Evolutionary conservation across 2,888 invertebrate species (phyloP), one percentile per base, ranked within the genome.

Genomic region (Steinernema carpocapsae): DNA sequence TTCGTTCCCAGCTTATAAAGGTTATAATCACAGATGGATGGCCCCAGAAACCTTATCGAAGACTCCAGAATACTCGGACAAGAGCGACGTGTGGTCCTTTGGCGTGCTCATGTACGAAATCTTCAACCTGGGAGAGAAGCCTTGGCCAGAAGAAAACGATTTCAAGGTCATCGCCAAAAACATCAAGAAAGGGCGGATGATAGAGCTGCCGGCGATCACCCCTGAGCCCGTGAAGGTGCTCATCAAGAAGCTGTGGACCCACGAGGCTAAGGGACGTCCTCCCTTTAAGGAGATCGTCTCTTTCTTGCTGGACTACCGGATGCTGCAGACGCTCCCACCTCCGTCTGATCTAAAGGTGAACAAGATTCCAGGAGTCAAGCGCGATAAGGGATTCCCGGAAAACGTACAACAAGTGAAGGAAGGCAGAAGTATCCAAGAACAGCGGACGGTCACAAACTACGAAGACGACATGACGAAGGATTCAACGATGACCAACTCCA

Each of bases 41-140:
- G 83, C 84, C 1, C 84, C 84, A 17, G 84, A 84, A 75, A 79
- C 79, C n/a, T 77, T 83, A 19, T 75, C 74, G 43, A 46, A 74
- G 10, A 77, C 79, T 32, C 78, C 80, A 45, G 77, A 76, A 32
- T 84, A 64, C 71, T 78, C 78, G 26, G 75, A 29, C 24, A 79
- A 80, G 51, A 77, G 78, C 12, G 84, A 84, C 73, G 80, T 83
- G 1, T 84, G 84, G 83, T 77, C 83, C 7, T 83, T 77, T 51
- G 84, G 64, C 19, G 81, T 81, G 1, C 56, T 84, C 42, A 77
- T 79, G 10, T 83, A 73, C 71, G 83, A 84, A 72, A 76, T 82
- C 17, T 82, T 76, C 75, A 76, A 75, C 42, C 22, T 76, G 19
- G 77, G 77, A 17, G 59, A 45, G 32, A 77, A 56, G 72, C 77